Evolutionary conservation across 2,113 vertebrate species (phyloP).

Genomic region (Hylia prasina): DNA sequence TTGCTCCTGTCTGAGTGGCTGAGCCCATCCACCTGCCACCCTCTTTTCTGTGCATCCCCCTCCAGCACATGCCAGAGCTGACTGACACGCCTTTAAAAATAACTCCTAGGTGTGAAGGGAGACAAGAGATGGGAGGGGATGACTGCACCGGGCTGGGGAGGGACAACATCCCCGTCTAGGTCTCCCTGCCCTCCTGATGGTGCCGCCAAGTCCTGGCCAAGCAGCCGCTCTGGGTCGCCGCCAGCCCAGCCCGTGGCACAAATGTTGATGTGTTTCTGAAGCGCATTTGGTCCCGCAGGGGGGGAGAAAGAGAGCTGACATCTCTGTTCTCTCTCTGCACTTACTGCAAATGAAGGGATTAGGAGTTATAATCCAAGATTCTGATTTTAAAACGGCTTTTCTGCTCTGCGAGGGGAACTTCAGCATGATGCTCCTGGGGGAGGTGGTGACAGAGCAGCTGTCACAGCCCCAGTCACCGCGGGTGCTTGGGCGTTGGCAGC

Average conservation of each 20-base stretch:
- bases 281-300: rapidly evolving
- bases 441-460: neutral
- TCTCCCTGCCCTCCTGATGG: neutral
- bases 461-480: neutral
- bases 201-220: rapidly evolving
- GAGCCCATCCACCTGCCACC: rapidly evolving
- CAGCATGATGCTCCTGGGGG: neutral
- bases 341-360: neutral
- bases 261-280: rapidly evolving
- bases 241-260: neutral
- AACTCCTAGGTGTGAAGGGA: neutral
- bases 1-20: neutral
- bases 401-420: neutral
- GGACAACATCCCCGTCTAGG: neutral
- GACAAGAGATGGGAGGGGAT: neutral
- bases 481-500: neutral
- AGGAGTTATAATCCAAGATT: slow-evolving; percentile 9
- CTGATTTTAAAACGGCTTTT: slow-evolving; percentile 12
- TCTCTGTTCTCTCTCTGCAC: neutral
- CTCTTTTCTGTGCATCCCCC: neutral
- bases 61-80: rapidly evolving
- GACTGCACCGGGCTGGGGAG: neutral
- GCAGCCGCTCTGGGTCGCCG: rapidly evolving
- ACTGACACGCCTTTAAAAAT: neutral
- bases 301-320: neutral